Base-by-base conservation (phyloP, 2,888 invertebrate species). In the Lampropteryx suffumata region DNA sequence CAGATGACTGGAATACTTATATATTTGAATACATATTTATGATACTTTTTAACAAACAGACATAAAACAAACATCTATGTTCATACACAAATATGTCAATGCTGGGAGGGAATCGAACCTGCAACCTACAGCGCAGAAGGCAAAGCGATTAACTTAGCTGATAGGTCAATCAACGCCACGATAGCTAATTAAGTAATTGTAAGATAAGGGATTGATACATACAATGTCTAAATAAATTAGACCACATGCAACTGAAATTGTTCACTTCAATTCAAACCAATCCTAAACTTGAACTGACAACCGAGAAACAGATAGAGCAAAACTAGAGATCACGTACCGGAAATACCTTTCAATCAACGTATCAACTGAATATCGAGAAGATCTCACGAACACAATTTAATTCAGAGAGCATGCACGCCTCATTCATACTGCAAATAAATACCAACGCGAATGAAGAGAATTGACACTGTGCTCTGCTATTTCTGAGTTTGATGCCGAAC, bases 301-400 rank as follows among this genome's bases (percentile, higher is more conserved):
- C 34, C 10, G 30, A 30, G 47, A 45, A 54, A 45, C 30, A 51
- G 55, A 50, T 55, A 62, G 61, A 56, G 61, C 54, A 55, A 47
- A 57, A 60, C 57, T 51, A 59, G 56, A 56, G 56, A 50, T 66
- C 78, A 79, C 78, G 76, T 81, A 66, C 70, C 61, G 65, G 53
- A 73, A 80, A 79, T 76, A 76, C 69, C 78, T 77, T 79, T 83
- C 82, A 80, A 83, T 82, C 82, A 82, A 76, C 74, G 67, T 71
- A 79, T 76, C 74, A 71, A 65, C 65, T 67, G 67, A 56, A 64
- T 65, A 71, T 69, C 68, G 66, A 52, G 65, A 67, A 55, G 65
- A 67, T 69, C 65, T 69, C 71, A 74, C 71, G 71, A 71, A 67
- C 71, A 65, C 72, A 75, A 76, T 77, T 78, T 76, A 77, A 81